Percentiles rank a stretch among this genome's conserved stretches.
Conservation (phyloP, 2,797 vertebrate genomes). For the Amblyraja radiata region DNA sequence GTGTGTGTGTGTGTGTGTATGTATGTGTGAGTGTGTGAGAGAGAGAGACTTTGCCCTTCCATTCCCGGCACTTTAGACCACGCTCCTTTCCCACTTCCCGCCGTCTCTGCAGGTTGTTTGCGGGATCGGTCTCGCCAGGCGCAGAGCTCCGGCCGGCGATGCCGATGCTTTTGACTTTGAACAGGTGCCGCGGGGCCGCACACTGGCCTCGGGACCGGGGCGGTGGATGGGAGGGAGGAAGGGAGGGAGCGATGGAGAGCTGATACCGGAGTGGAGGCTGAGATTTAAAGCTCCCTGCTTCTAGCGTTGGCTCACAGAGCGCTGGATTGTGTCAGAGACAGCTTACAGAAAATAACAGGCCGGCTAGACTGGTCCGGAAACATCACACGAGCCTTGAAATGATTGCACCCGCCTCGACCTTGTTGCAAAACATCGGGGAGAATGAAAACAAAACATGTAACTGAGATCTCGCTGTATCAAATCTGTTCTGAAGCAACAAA, state of each 20-base stretch:
- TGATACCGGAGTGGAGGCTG: not conserved
- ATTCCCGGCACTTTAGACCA: not conserved
- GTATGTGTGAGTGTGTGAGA: not conserved
- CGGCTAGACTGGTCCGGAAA: not conserved
- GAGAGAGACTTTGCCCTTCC: not conserved
- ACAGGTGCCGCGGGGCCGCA: not conserved
- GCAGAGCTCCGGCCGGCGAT: not conserved
- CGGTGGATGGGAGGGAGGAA: not conserved
- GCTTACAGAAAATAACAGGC: not conserved
- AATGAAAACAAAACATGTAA: not conserved
- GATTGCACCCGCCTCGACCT: not conserved
- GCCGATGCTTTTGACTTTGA: not conserved
- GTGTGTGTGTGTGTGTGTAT: not conserved
- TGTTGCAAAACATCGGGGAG: not conserved
- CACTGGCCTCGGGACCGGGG: not conserved
- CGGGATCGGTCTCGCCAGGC: no score
- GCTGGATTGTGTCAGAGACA: not conserved
- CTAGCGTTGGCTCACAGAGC: no score
- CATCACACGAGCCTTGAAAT: not conserved
- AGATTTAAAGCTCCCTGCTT: no score
- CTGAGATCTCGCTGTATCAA: not conserved
- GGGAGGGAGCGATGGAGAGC: no score
- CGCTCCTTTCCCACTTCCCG: not conserved
- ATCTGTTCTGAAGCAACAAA: not conserved
- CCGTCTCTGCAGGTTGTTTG: not conserved